phyloP scores from a whole-genome alignment of 2,888 invertebrate species.

The Deroplatys truncata region DNA sequence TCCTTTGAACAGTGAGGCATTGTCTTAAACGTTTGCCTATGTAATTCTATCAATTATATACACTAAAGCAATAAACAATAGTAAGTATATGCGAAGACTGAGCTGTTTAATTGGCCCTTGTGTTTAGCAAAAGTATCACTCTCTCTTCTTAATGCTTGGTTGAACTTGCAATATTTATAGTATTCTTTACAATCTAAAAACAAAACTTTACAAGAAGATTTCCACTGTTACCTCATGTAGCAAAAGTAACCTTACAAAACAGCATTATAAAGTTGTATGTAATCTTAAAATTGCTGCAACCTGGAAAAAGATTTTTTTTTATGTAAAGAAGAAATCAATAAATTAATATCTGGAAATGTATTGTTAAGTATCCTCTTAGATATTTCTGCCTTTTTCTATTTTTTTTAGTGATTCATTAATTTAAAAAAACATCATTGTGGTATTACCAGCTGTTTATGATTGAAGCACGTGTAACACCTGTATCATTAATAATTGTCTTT shows the following conservation, averaged over 20 bases:
- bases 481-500: no score
- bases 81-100: background rate
- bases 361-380: background rate
- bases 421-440: no score
- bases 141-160: background rate
- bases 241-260: background rate
- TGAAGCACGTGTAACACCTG: no score
- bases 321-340: background rate
- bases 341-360: background rate
- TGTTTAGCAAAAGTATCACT: no score
- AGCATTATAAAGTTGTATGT: background rate
- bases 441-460: no score
- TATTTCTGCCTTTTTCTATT: background rate
- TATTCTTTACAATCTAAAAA: background rate
- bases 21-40: background rate
- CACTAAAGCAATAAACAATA: background rate
- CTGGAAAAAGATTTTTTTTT: background rate
- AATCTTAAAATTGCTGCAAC: background rate
- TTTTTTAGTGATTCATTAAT: no score
- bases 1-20: background rate
- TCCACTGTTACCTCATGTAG: background rate
- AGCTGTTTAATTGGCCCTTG: background rate
- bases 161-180: background rate
- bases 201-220: background rate
- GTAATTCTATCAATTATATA: background rate